phyloP scores from a whole-genome alignment of 2,888 invertebrate genomes.

The Heliconius hortense region DNA sequence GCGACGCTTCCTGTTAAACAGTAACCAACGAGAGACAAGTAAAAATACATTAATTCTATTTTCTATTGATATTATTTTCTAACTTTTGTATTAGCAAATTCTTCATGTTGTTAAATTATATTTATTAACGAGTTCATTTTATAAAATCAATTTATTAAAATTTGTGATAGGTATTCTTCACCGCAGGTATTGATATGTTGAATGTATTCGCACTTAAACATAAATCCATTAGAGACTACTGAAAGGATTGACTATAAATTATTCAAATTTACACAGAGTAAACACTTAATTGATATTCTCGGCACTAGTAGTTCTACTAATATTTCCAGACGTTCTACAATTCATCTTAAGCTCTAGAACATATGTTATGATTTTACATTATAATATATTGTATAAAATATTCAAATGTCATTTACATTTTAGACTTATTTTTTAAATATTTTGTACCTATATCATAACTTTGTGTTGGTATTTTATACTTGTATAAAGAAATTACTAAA shows the following conservation, averaged over 20 bases:
- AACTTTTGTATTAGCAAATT: not conserved
- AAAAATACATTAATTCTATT: not conserved
- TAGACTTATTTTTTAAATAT: not conserved
- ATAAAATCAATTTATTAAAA: not conserved
- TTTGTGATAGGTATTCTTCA: not conserved
- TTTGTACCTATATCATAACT: not conserved
- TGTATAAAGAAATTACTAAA: not conserved
- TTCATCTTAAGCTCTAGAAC: not conserved
- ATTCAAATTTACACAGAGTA: slow-evolving; percentile 10
- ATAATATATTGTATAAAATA: not conserved
- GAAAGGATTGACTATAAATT: slow-evolving; percentile 18
- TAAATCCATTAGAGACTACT: slow-evolving; percentile 6
- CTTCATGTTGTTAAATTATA: not conserved
- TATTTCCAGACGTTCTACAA: slow-evolving; percentile 1
- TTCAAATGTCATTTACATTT: not conserved
- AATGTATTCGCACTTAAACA: slow-evolving; percentile 5
- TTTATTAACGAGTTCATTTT: not conserved
- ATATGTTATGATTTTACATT: not conserved
- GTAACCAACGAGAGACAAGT: not conserved
- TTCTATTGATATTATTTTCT: not conserved
- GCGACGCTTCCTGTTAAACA: not conserved
- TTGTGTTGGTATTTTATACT: not conserved
- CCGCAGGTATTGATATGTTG: not conserved
- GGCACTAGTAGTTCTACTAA: not conserved
- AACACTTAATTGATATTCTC: not conserved